Evolutionary conservation across 1,140 invertebrate species (phyloP).

Genomic region (Meloidogyne exigua): DNA sequence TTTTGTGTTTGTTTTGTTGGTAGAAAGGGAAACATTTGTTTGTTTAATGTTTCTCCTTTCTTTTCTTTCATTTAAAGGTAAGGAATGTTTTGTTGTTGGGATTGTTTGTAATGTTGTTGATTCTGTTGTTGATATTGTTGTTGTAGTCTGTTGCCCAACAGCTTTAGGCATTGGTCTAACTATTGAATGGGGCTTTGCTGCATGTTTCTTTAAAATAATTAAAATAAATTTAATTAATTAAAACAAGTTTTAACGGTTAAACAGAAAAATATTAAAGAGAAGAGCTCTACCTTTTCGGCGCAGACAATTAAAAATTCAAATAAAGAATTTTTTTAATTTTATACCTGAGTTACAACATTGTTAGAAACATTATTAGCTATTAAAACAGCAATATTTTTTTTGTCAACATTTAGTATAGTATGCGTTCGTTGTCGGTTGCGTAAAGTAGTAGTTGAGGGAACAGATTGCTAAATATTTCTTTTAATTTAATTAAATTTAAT

Average conservation of each 20-base stretch:
- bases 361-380: slow-evolving; percentile 12
- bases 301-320: no score
- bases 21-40: neutral
- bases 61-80: neutral
- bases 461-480: neutral
- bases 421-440: slow-evolving; percentile 52
- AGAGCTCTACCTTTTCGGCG: no score
- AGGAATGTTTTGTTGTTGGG: neutral
- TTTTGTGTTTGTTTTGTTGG: neutral
- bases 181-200: slow-evolving; percentile 54
- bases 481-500: neutral
- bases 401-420: slow-evolving; percentile 51
- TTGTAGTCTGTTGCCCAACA: neutral
- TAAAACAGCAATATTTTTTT: slow-evolving; percentile 25
- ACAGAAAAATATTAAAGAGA: no score
- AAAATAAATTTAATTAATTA: no score
- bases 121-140: neutral
- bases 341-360: neutral
- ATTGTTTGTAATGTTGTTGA: neutral
- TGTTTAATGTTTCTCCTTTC: neutral
- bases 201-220: slow-evolving; percentile 7
- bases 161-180: slow-evolving; percentile 58
- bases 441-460: neutral
- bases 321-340: neutral
- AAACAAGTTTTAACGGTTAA: no score